Percentiles rank a stretch among this genome's conserved stretches.
phyloP scores from a whole-genome alignment of 2,888 invertebrate genomes.

The Apamea monoglypha region DNA sequence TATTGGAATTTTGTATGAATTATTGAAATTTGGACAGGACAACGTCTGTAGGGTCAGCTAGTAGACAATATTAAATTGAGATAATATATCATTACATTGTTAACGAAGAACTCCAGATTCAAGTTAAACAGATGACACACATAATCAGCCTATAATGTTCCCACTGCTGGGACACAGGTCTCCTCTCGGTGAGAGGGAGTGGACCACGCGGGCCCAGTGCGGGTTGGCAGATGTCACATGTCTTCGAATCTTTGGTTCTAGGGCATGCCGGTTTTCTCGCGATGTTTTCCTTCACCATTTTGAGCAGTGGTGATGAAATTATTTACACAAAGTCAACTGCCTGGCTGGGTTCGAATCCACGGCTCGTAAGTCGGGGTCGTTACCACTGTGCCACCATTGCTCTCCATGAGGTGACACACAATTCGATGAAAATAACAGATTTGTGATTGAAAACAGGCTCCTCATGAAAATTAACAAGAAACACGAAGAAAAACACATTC shows the following conservation, averaged over 20 bases:
- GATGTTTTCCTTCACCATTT: neutral
- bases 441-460: neutral
- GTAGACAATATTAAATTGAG: neutral
- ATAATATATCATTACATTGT: neutral
- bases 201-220: neutral
- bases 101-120: neutral
- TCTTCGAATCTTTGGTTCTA: no score
- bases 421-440: slow-evolving; percentile 5
- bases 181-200: no score
- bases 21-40: no score
- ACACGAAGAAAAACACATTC: slow-evolving; percentile 19
- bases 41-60: no score
- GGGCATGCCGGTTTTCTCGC: neutral
- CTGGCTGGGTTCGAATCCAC: neutral
- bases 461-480: slow-evolving; percentile 16
- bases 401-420: neutral
- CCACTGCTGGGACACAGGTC: neutral
- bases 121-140: neutral
- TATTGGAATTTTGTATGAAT: no score
- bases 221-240: neutral
- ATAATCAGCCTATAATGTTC: neutral
- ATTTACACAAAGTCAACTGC: neutral
- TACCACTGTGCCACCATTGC: neutral
- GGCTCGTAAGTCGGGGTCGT: neutral
- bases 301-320: neutral